A percentile compares a stretch with the other conserved stretches of the same genome.
Evolutionary conservation across 2,113 vertebrate species (phyloP).

Genomic region (Diphyllodes magnificus): DNA sequence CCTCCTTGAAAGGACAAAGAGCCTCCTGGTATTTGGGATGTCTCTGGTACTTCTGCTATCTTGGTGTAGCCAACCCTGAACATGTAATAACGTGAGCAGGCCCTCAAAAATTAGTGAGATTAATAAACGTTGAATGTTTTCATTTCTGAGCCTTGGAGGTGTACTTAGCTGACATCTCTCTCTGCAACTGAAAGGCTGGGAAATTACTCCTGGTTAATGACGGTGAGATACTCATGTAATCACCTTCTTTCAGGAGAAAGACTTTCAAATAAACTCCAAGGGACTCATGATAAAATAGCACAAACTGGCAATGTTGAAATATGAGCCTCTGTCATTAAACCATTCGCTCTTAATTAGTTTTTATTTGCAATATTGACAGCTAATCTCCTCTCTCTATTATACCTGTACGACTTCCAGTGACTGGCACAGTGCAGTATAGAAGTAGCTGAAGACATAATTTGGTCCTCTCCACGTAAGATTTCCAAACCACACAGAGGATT

Average conservation of each 20-base stretch:
- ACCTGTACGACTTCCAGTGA: accelerated
- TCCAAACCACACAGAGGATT: not conserved
- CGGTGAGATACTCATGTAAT: not conserved
- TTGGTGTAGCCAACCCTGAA: not conserved
- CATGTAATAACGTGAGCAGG: not conserved
- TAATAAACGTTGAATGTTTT: conserved; percentile 8
- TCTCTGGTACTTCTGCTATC: not conserved
- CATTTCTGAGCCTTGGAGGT: conserved; percentile 27
- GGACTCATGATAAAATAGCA: not conserved
- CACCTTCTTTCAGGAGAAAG: conserved; percentile 23
- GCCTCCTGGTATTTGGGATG: not conserved
- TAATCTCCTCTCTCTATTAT: not conserved
- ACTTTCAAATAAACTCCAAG: conserved; percentile 40
- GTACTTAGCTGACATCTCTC: not conserved
- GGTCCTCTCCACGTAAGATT: not conserved
- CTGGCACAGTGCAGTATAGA: not conserved
- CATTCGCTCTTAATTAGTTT: conserved; percentile 33
- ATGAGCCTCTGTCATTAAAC: not conserved
- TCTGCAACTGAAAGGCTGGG: conserved; percentile 6
- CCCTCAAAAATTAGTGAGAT: not conserved
- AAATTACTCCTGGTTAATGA: conserved; percentile 44
- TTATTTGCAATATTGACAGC: conserved; percentile 49
- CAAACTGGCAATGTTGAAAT: not conserved
- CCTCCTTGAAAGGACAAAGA: not conserved
- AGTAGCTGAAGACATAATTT: not conserved